Evolutionary conservation across 2,797 vertebrate genomes (phyloP), one percentile per base, ranked within the genome.

Genomic region (Gastrophryne carolinensis): DNA sequence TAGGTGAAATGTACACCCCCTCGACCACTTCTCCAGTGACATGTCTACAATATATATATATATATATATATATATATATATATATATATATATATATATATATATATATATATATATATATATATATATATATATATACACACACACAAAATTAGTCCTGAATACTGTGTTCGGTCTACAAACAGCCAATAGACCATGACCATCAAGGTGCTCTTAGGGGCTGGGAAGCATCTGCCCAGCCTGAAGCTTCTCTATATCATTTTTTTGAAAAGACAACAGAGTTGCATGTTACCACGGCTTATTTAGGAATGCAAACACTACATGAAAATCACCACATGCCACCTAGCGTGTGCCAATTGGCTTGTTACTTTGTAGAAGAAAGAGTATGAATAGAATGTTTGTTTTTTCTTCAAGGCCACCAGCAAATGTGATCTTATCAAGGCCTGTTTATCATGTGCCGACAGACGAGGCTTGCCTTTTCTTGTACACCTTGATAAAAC

Each of bases 251-350:
- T 62, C 2, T n/a, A 41, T 7, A 49, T 24, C 80, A 64, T 70
- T 53, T 4, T 81, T 82, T 79, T 81, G 73, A 47, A 66, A 84
- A 71, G 73, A 83, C 62, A 69, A 75, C 52, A 63, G 12, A 32
- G 49, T 72, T 84, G 81, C 53, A 79, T 75, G 54, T 69, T 81
- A 84, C 47, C 81, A 80, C 80, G 74, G 49, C 77, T 72, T 80
- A 53, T 77, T 82, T 78, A 78, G 79, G 84, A 84, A 80, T 80
- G 76, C 50, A 79, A 79, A 63, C 47, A 54, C 56, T 80, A 67
- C 78, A 80, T 83, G 80, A 82, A 85, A 82, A 4, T 56, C 37
- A 61, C 68, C 79, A 82, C 54, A 64, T 74, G 80, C 79, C 78
- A 82, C 34, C 63, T 17, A 66, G 1, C 11, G 1, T 56, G n/a